Percentiles rank a stretch among this genome's conserved stretches.
Conservation (phyloP, 2,797 vertebrate species). For the Spatula versicolor region DNA sequence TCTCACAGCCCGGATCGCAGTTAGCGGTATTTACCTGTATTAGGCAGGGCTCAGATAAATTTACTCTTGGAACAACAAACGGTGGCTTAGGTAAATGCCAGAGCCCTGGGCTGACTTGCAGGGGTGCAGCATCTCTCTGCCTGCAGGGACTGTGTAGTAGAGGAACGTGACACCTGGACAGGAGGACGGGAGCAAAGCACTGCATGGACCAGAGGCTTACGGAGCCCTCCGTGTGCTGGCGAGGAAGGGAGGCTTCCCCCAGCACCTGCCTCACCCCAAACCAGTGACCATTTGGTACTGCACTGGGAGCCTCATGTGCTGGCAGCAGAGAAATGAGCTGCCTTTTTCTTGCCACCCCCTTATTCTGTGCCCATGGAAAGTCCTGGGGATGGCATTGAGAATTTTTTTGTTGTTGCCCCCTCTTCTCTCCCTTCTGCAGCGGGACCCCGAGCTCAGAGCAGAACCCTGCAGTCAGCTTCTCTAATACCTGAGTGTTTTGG, state of each 20-base stretch:
- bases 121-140: neutral
- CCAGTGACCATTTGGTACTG: neutral
- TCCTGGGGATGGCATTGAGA: neutral
- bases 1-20: neutral
- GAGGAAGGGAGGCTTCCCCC: neutral
- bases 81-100: too few species aligned
- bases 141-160: neutral
- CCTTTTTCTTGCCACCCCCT: neutral
- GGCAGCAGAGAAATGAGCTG: neutral
- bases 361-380: neutral
- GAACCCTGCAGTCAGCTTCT: neutral
- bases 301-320: neutral
- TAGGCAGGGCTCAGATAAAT: neutral
- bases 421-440: neutral
- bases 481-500: neutral
- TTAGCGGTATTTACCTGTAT: neutral
- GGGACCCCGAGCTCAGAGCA: neutral
- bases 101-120: neutral
- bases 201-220: fast-evolving
- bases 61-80: neutral
- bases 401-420: neutral
- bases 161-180: neutral
- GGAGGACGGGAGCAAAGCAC: neutral
- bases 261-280: neutral
- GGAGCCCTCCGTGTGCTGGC: fast-evolving